Evolutionary conservation across 2,797 vertebrate genomes (phyloP).

Genomic region (Danio jaintianensis): DNA sequence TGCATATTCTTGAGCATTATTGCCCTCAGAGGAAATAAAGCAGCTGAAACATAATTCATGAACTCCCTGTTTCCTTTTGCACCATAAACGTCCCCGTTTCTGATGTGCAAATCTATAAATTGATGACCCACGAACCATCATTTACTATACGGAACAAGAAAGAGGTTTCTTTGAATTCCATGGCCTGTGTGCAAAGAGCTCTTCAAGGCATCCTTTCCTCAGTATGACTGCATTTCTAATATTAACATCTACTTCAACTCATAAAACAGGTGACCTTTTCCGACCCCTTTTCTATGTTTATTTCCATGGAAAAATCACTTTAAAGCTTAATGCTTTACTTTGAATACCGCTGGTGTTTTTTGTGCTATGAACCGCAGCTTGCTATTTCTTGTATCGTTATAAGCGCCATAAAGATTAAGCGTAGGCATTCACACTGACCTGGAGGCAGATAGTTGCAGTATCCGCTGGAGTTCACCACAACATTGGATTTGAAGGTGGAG

Average conservation of each 20-base stretch:
- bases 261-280: constrained; percentile 16
- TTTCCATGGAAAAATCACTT: background rate
- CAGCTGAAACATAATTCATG: constrained; percentile 34
- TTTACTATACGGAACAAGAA: constrained; percentile 15
- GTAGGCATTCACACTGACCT: constrained; percentile 68
- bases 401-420: background rate
- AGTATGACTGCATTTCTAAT: background rate
- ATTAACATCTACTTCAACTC: background rate
- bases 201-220: background rate
- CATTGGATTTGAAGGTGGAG: constrained; percentile 84
- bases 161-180: constrained; percentile 24
- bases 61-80: constrained; percentile 5
- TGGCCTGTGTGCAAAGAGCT: background rate
- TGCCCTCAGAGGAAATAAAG: constrained; percentile 17
- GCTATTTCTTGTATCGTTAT: background rate
- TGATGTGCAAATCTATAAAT: constrained; percentile 24
- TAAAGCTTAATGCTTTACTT: constrained; percentile 10
- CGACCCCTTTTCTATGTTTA: background rate
- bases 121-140: constrained; percentile 5
- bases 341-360: constrained; percentile 18
- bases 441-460: constrained; percentile 81
- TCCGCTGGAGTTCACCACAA: constrained; percentile 84
- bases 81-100: constrained; percentile 33
- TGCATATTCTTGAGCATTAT: constrained; percentile 3
- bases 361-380: background rate